Base-by-base conservation (phyloP, 1,140 invertebrate genomes). In the Hestina assimilis region DNA sequence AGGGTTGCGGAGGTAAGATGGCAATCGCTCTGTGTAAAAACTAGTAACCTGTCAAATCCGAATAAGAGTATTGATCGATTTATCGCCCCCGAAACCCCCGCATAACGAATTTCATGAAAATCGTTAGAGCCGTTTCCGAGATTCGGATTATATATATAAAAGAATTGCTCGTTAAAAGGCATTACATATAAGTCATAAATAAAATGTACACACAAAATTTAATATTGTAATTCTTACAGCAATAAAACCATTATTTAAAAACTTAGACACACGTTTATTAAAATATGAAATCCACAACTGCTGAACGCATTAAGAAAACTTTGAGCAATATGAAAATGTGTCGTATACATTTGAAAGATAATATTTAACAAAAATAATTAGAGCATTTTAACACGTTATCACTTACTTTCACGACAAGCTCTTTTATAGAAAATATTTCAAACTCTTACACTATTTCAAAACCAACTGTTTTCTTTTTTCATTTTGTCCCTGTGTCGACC, bases 391-490 rank as follows among this genome's bases (percentile, higher is more conserved):
- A 61, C 45, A 62, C 28, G 45, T 65, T 70, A 69, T 62, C 69
- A 69, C 66, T 73, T 72, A 73, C 53, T 35, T 54, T 60, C 61
- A 55, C 59, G 65, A 62, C 53, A 65, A 14, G 47, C 43, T 51
- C 63, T 31, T 41, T 58, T 47, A 35, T 47, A 65, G 41, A 40
- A 48, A 64, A 66, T 45, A 54, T 63, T 55, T 47, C 20, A 65
- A 71, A 56, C 14, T 52, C 50, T 61, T 62, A 59, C 31, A 42
- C 31, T 42, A 48, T 31, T 38, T 69, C 69, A 87, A 64, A 88
- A 88, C 85, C 85, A 88, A 69, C 79, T 86, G 60, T 88, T 88
- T 61, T 88, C 85, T 42, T 85, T 86, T 63, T 85, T 84, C 66
- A 84, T 72, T 57, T 63, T 83, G 11, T 85, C 80, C 58, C 79